Evolutionary conservation across 1,140 invertebrate species (phyloP), one percentile per base, ranked within the genome.

Genomic region (Subanguina moxae): DNA sequence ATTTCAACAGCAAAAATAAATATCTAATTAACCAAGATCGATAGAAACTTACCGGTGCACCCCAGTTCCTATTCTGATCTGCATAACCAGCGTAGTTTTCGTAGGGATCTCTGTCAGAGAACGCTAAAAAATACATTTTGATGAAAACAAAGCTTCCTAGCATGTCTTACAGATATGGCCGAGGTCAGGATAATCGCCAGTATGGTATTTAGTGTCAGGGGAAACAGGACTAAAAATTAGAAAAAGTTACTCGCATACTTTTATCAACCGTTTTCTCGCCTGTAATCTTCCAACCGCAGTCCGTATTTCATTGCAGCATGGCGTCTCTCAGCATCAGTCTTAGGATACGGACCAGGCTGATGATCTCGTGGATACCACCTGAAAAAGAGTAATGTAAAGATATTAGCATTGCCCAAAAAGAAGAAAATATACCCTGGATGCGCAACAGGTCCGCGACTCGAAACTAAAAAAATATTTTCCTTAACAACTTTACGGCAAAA

Each of bases 181-280:
- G 13, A 82, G 58, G 25, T 82, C 81, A 9, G 80, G 80, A 32
- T 83, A 82, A 64, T 83, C 80, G 43, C 80, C 80, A 19, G 66
- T 68, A 43, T 73, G 67, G 17, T 61, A 52, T 23, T 45, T 25
- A 43, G 80, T 68, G 32, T 78, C 52, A 30, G 56, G 61, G 42
- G 25, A 28, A 30, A 59, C 43, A n/a, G 75, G 67, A 21, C 76
- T 80, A 27, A 56, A 68, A 23, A 74, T 61, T 21, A 61, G 25
- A 45, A 43, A 65, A 61, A 63, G 43, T n/a, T 38, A 52, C 48
- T 52, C 17, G 11, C 43, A 45, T 13, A 13, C 43, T 13, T 45
- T n/a, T n/a, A 45, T 11, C 11, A 45, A n/a, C 11, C 43, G 11
- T 45, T 45, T n/a, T 45, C 45, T 43, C 42, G 67, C 59, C 59